Conservation (phyloP, 2,797 vertebrate genomes). For the Coreius guichenoti region DNA sequence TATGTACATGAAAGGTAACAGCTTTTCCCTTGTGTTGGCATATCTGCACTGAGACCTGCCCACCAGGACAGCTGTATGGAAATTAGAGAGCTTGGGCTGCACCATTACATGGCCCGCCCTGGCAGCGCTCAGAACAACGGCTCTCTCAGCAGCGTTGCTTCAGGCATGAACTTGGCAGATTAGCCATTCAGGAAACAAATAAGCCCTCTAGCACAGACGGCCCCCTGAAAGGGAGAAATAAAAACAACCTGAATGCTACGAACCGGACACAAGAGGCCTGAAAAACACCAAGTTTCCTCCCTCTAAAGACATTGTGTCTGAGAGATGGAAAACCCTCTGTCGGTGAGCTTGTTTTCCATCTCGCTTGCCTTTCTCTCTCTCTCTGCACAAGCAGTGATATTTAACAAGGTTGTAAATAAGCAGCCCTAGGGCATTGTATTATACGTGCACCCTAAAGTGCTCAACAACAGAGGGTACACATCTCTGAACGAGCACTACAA, state of each 20-base stretch:
- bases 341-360: slow-evolving; percentile 57
- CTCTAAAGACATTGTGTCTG: slow-evolving; percentile 75
- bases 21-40: slow-evolving; percentile 32
- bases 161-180: slow-evolving; percentile 91
- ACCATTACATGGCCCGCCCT: slow-evolving; percentile 85
- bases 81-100: slow-evolving; percentile 91
- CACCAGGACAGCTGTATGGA: slow-evolving; percentile 93
- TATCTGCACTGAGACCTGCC: slow-evolving; percentile 41
- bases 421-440: slow-evolving; percentile 18
- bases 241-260: slow-evolving; percentile 66
- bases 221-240: slow-evolving; percentile 64
- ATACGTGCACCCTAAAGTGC: background rate
- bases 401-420: slow-evolving; percentile 33
- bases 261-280: slow-evolving; percentile 56
- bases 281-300: slow-evolving; percentile 46
- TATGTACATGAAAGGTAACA: slow-evolving; percentile 30
- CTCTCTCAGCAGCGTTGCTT: slow-evolving; percentile 84
- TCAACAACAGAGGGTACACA: background rate
- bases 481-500: slow-evolving; percentile 5
- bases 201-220: slow-evolving; percentile 71
- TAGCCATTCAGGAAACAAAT: slow-evolving; percentile 90
- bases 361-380: slow-evolving; percentile 1
- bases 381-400: slow-evolving; percentile 36
- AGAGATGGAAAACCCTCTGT: slow-evolving; percentile 66
- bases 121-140: slow-evolving; percentile 83